Evolutionary conservation across 2,888 invertebrate species (phyloP).

Genomic region (Drosophila barbarae): DNA sequence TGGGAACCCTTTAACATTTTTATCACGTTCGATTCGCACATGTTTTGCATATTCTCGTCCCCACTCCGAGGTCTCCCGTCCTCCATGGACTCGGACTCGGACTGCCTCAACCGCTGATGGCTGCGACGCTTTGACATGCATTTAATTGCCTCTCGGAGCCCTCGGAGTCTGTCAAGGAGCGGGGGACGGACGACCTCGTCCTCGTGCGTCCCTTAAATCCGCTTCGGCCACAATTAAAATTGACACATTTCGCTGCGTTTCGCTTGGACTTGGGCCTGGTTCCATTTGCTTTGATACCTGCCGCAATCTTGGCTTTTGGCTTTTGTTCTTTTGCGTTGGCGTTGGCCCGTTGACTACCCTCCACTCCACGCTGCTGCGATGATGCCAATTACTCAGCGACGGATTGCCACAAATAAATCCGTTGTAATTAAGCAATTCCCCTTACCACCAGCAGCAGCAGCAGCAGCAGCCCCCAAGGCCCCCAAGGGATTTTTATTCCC

Average conservation of each 20-base stretch:
- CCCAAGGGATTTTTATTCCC: conserved; percentile 11
- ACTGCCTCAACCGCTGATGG: conserved; percentile 50
- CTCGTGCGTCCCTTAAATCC: conserved; percentile 62
- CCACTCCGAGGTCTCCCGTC: conserved; percentile 19
- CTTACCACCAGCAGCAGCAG: conserved; percentile 7
- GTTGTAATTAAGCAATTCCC: conserved; percentile 70
- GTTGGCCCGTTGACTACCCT: conserved; percentile 15
- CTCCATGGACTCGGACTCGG: conserved; percentile 1
- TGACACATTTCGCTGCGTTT: conserved; percentile 76
- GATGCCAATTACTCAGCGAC: conserved; percentile 38
- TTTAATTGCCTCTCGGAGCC: conserved; percentile 71
- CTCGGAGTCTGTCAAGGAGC: conserved; percentile 27
- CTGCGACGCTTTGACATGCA: conserved; percentile 76
- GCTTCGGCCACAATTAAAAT: conserved; percentile 75
- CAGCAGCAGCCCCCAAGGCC: conserved; percentile 1
- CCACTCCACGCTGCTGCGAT: not conserved
- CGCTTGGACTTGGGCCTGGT: conserved; percentile 37
- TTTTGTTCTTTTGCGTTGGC: conserved; percentile 70
- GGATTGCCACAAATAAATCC: conserved; percentile 58
- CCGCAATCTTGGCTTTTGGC: conserved; percentile 50
- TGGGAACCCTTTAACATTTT: conserved; percentile 66
- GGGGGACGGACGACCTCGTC: conserved; percentile 27
- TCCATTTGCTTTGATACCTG: conserved; percentile 36
- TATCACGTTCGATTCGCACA: conserved; percentile 77
- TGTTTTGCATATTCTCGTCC: conserved; percentile 76